Conservation (phyloP, 2,113 vertebrate species). For the Thunnus maccoyii region DNA sequence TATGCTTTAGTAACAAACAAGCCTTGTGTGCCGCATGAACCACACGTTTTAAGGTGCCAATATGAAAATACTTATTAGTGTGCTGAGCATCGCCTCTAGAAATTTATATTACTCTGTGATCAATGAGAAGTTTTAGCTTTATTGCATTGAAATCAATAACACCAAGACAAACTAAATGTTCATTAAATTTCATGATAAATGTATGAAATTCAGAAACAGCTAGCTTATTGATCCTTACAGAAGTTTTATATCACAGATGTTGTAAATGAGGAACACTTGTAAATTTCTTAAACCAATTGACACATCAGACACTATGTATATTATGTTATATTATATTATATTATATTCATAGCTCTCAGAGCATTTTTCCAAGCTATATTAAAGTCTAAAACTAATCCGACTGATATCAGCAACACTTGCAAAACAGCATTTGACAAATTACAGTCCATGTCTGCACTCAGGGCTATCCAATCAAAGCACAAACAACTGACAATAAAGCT, state of each 20-base stretch:
- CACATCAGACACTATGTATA: not conserved
- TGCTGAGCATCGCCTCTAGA: slow-evolving; percentile 5
- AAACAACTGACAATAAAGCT: slow-evolving; percentile 1
- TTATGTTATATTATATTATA: not conserved
- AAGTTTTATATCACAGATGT: slow-evolving; percentile 27
- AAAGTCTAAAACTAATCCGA: slow-evolving; percentile 16
- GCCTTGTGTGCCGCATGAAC: not conserved
- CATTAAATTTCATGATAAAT: slow-evolving; percentile 55
- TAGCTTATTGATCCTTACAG: slow-evolving; percentile 45
- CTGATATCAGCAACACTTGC: slow-evolving; percentile 8
- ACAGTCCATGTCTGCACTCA: not conserved
- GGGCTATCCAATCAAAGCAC: slow-evolving; percentile 10
- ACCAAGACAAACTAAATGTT: slow-evolving; percentile 57
- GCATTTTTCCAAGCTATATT: not conserved
- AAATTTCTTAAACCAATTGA: slow-evolving; percentile 28
- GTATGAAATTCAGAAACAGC: slow-evolving; percentile 42
- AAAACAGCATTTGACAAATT: slow-evolving; percentile 38
- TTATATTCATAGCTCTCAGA: not conserved
- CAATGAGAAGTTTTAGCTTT: slow-evolving; percentile 55
- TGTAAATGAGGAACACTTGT: slow-evolving; percentile 11
- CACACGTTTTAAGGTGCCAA: not conserved
- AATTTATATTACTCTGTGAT: slow-evolving; percentile 41
- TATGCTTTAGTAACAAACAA: not conserved
- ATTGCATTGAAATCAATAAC: slow-evolving; percentile 54
- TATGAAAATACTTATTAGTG: slow-evolving; percentile 18